Percentiles rank a stretch among this genome's conserved stretches.
phyloP scores from a whole-genome alignment of 2,888 invertebrate genomes.

The Drosophila mimica region DNA sequence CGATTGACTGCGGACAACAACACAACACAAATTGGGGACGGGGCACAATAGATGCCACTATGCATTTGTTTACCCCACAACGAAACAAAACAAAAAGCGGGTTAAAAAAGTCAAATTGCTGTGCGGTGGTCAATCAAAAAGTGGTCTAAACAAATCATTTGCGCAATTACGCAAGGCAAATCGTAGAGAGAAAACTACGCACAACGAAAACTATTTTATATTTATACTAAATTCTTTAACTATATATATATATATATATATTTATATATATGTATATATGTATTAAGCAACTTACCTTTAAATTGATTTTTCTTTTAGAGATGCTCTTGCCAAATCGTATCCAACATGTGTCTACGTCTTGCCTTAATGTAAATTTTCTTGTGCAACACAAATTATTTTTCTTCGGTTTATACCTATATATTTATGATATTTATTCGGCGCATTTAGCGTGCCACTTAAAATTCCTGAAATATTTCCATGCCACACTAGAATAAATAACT shows the following conservation, averaged over 20 bases:
- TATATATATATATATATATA: not conserved
- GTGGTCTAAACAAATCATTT: slow-evolving; percentile 76
- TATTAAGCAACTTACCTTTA: slow-evolving; percentile 47
- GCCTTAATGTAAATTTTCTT: slow-evolving; percentile 37
- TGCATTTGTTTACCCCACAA: slow-evolving; percentile 53
- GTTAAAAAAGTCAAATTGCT: slow-evolving; percentile 74
- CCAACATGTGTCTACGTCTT: slow-evolving; percentile 38
- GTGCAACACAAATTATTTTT: slow-evolving; percentile 38
- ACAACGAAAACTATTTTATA: slow-evolving; percentile 20
- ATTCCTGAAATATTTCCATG: slow-evolving; percentile 64
- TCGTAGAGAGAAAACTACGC: slow-evolving; percentile 7
- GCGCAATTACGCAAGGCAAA: slow-evolving; percentile 66
- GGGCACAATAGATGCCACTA: slow-evolving; percentile 32
- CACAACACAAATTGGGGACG: slow-evolving; percentile 48
- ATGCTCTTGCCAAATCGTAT: slow-evolving; percentile 44
- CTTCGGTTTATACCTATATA: slow-evolving; percentile 12
- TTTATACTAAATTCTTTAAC: slow-evolving; percentile 5
- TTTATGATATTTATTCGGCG: slow-evolving; percentile 43
- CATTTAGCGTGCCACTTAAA: slow-evolving; percentile 66
- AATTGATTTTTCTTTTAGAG: slow-evolving; percentile 10
- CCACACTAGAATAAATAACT: slow-evolving; percentile 46
- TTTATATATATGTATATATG: slow-evolving; percentile 13
- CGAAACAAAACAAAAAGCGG: slow-evolving; percentile 24
- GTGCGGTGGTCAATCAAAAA: slow-evolving; percentile 70
- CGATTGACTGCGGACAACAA: slow-evolving; percentile 63